Evolutionary conservation across 2,113 vertebrate species (phyloP), one percentile per base, ranked within the genome.

Genomic region (Nanger granti): DNA sequence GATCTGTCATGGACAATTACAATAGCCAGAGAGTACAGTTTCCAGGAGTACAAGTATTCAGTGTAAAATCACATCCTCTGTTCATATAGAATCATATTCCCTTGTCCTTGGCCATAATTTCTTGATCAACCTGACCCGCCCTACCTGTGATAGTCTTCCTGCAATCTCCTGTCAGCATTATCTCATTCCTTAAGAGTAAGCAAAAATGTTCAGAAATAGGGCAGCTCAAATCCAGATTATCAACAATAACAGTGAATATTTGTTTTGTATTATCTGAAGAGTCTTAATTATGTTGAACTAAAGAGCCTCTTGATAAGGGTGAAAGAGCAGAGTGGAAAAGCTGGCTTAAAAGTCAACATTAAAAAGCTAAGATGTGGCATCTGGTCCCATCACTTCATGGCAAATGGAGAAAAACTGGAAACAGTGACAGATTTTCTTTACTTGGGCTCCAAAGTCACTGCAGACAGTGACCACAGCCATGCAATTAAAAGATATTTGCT

Each of bases 51-150:
- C 7, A 8, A 37, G 34, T 82, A 47, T 47, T 4, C 20, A 80
- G 2, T 73, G 3, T 80, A 28, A 84, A 73, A 57, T n/a, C 6
- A 8, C 47, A 54, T 3, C 24, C 24, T 11, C 3, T n/a, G 13
- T 37, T 5, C 7, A 4, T 1, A 29, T 7, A 57, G 7, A 76
- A 14, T 66, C 26, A 17, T 8, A 14, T 8, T 2, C 2, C 17
- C 20, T 52, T 28, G 7, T 3, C 4, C 4, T 49, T 41, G 26
- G 29, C 4, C 5, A 4, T 31, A 15, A 26, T 31, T 94, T 86
- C 37, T 91, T 34, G 69, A 41, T 17, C 13, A 89, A 47, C 1
- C 7, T 34, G 28, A 29, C 26, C 2, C 9, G 47, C 6, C 2
- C 34, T 12, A 1, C 52, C 47, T 49, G 47, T 49, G 47, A 49